These are phyloP conservation scores for Jordanella pulchra DNA, from an alignment of 2,797 vertebrate genomes.

Conservation along the genomic window DNA sequence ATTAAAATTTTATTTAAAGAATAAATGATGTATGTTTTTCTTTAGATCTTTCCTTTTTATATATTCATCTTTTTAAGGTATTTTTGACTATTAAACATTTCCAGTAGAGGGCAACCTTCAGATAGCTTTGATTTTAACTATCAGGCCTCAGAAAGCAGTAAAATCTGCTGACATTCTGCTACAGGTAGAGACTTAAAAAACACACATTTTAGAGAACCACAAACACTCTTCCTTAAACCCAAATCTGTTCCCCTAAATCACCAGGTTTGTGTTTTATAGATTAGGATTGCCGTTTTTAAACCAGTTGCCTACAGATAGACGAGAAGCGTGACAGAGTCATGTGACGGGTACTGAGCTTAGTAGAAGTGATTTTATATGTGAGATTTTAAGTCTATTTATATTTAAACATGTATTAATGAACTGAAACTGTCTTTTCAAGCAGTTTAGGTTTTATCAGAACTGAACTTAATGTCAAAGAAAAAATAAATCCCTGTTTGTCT, in stretches of 20 bases:
- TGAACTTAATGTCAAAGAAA: too few species aligned
- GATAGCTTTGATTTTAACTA: conserved; percentile 37
- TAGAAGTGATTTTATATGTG: not conserved
- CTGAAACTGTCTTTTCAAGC: not conserved
- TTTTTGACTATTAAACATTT: conserved; percentile 27
- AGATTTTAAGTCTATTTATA: not conserved
- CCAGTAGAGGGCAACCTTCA: conserved; percentile 38
- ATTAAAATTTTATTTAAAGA: conserved; percentile 37
- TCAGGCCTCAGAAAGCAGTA: conserved; percentile 28
- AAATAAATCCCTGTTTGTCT: too few species aligned
- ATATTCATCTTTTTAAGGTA: conserved; percentile 38
- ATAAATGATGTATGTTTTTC: conserved; percentile 12
- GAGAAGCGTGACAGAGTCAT: not conserved
- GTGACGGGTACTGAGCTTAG: not conserved
- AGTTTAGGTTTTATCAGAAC: not conserved
- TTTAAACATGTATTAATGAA: not conserved
- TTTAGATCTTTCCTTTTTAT: conserved; percentile 12
- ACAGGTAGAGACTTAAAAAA: not conserved
- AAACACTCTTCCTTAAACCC: not conserved
- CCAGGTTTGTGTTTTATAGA: not conserved
- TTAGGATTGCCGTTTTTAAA: conserved; percentile 3
- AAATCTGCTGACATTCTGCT: conserved; percentile 9
- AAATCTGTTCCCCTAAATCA: not conserved
- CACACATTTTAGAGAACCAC: not conserved
- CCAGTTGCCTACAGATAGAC: not conserved